These are phyloP conservation scores for Falcunculus frontatus DNA, from an alignment of 2,113 vertebrate genomes.

Conservation along the genomic window DNA sequence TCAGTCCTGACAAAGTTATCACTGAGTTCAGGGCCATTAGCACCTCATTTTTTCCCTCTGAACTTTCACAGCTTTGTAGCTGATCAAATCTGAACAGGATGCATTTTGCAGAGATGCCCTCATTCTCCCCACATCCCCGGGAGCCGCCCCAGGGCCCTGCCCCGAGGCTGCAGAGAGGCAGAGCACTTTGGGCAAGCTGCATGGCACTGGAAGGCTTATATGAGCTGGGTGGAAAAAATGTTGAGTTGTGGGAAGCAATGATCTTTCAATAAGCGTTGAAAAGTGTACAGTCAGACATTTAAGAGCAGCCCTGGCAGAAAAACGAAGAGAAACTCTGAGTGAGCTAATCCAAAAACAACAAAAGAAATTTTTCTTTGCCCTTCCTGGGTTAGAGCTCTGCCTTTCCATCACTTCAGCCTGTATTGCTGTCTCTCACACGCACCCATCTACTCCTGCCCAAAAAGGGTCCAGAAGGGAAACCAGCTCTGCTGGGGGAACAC, in stretches of 20 bases:
- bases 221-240: slow-evolving; percentile 53
- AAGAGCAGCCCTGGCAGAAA: slow-evolving; percentile 52
- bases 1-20: not conserved
- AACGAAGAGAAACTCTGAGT: slow-evolving; percentile 18
- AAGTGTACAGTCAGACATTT: slow-evolving; percentile 38
- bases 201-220: not conserved
- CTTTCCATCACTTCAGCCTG: not conserved
- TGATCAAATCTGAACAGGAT: not conserved
- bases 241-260: slow-evolving; percentile 33
- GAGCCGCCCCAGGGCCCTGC: fast-evolving
- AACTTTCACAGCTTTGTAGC: not conserved
- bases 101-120: not conserved
- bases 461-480: not conserved
- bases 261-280: slow-evolving; percentile 43
- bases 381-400: not conserved
- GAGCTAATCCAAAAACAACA: slow-evolving; percentile 40
- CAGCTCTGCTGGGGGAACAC: not conserved
- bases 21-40: not conserved
- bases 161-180: not conserved
- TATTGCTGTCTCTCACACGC: not conserved
- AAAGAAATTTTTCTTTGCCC: slow-evolving; percentile 21
- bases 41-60: not conserved
- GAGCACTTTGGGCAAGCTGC: not conserved
- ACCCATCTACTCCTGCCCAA: not conserved
- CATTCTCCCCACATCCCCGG: no score